A percentile compares a stretch with the other conserved stretches of the same genome.
phyloP scores from a whole-genome alignment of 2,797 vertebrate genomes.

The Enteromius fasciolatus region DNA sequence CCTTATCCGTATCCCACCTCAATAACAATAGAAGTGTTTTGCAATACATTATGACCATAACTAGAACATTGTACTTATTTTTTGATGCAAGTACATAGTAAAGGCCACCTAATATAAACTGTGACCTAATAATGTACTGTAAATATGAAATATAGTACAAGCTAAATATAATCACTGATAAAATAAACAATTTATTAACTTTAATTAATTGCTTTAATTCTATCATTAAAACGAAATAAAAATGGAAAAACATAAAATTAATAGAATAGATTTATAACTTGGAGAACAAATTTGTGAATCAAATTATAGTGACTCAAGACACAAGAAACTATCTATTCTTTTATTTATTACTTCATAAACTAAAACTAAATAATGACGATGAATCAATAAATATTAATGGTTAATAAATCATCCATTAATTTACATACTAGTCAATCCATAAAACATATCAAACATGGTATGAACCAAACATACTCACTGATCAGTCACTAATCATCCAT shows the following conservation, averaged over 20 bases:
- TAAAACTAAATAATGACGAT: background rate
- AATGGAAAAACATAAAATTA: background rate
- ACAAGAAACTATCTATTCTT: background rate
- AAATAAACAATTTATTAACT: background rate
- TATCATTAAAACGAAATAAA: background rate
- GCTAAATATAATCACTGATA: background rate
- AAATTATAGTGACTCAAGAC: background rate
- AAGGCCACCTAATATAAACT: too few relatives aligned
- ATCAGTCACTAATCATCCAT: background rate
- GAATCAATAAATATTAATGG: background rate
- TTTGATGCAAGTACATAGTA: too few relatives aligned
- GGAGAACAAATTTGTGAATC: background rate
- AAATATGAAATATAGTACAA: background rate
- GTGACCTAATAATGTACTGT: background rate
- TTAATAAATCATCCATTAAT: background rate
- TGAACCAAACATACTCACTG: background rate
- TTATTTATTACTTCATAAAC: background rate
- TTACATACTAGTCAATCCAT: background rate
- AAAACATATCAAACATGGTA: background rate
- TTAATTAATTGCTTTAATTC: too few relatives aligned
- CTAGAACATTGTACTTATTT: too few relatives aligned
- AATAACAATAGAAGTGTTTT: too few relatives aligned
- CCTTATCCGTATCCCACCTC: too few relatives aligned
- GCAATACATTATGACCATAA: too few relatives aligned
- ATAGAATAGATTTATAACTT: background rate